phyloP scores from a whole-genome alignment of 2,113 vertebrate genomes.

The Macquaria ambigua region DNA sequence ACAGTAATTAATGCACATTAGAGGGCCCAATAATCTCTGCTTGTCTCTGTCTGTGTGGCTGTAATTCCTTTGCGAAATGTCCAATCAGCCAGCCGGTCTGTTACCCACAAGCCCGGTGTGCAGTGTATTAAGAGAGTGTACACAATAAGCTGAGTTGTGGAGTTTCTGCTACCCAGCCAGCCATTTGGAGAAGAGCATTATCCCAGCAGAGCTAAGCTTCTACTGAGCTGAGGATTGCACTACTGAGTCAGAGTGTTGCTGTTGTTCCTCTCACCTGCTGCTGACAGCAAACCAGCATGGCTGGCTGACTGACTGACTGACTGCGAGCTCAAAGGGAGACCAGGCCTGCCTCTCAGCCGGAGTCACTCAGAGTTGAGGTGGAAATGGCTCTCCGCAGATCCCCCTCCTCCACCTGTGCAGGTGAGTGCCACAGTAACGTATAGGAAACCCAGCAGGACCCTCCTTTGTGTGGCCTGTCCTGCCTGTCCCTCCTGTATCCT shows the following conservation, averaged over 20 bases:
- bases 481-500: slow-evolving; percentile 55
- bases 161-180: slow-evolving; percentile 36
- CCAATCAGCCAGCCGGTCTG: slow-evolving; percentile 53
- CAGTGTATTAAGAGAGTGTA: slow-evolving; percentile 32
- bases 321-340: slow-evolving; percentile 19
- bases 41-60: slow-evolving; percentile 46
- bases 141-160: slow-evolving; percentile 55
- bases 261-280: slow-evolving; percentile 53
- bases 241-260: slow-evolving; percentile 49
- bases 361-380: slow-evolving; percentile 22
- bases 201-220: slow-evolving; percentile 64
- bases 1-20: slow-evolving; percentile 69
- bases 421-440: slow-evolving; percentile 66
- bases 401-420: slow-evolving; percentile 70
- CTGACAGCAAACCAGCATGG: slow-evolving; percentile 44
- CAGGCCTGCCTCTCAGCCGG: slow-evolving; percentile 2
- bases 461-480: slow-evolving; percentile 66
- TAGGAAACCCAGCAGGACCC: slow-evolving; percentile 37
- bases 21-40: slow-evolving; percentile 68
- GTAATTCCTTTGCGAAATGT: slow-evolving; percentile 55
- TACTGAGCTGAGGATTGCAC: slow-evolving; percentile 62
- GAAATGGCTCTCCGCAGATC: slow-evolving; percentile 72
- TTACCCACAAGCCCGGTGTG: slow-evolving; percentile 37
- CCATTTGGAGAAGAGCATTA: slow-evolving; percentile 62
- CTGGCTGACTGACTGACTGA: slow-evolving; percentile 25